These are phyloP conservation scores for Smithornis capensis DNA, from an alignment of 2,113 vertebrate species.

Conservation along the genomic window DNA sequence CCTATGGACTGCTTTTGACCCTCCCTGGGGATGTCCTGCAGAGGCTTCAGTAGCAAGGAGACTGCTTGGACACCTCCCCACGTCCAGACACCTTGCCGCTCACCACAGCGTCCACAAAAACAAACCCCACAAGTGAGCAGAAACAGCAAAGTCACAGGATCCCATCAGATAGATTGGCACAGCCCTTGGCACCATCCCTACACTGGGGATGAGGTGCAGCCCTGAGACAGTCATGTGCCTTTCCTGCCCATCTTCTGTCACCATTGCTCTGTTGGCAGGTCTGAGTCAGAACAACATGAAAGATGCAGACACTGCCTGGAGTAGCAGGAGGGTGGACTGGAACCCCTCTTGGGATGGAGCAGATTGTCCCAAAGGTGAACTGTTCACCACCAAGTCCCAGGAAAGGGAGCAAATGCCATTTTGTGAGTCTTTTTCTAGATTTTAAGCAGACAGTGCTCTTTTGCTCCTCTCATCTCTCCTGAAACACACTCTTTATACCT, in stretches of 20 bases:
- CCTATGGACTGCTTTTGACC: not conserved
- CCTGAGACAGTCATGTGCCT: accelerated
- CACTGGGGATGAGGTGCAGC: not conserved
- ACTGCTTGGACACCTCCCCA: not conserved
- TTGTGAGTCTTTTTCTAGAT: not conserved
- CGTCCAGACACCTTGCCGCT: not conserved
- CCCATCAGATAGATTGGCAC: not conserved
- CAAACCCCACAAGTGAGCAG: not conserved
- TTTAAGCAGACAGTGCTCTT: not conserved
- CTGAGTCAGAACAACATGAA: not conserved
- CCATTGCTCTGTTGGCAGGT: accelerated
- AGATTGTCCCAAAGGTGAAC: not conserved
- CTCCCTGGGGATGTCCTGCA: not conserved
- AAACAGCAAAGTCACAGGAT: not conserved
- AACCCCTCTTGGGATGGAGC: not conserved
- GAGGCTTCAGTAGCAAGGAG: not conserved
- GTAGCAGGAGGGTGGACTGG: not conserved
- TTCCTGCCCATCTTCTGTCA: not conserved
- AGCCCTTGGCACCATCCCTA: not conserved
- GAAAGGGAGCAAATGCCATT: not conserved
- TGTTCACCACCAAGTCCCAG: not conserved
- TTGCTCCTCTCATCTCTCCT: not conserved
- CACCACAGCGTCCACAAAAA: not conserved
- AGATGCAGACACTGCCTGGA: not conserved
- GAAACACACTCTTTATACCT: not conserved